phyloP scores from a whole-genome alignment of 2,888 invertebrate genomes.

The Chrysolina oricalcia region DNA sequence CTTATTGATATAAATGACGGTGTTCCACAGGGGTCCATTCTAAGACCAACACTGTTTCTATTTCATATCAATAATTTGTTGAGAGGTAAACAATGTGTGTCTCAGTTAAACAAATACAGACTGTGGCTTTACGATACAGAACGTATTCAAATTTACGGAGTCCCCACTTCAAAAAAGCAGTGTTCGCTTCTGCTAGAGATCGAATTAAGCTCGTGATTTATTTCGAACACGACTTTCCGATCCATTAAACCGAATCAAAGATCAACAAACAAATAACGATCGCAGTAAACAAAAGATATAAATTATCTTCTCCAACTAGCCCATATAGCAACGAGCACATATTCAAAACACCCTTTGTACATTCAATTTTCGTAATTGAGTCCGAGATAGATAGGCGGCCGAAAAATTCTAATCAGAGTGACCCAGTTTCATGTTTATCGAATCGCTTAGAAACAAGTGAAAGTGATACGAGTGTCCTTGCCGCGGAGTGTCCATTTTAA shows the following conservation, averaged over 20 bases:
- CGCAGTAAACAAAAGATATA: not conserved
- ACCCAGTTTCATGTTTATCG: conserved; percentile 25
- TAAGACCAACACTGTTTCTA: no score
- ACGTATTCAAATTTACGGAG: no score
- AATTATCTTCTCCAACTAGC: not conserved
- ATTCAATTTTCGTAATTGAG: not conserved
- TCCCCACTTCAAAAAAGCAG: no score
- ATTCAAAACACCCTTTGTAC: not conserved
- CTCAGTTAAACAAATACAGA: no score
- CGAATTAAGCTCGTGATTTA: no score
- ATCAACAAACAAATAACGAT: not conserved
- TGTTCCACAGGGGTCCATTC: no score
- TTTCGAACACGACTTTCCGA: no score
- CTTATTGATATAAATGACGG: no score
- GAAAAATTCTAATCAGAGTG: conserved; percentile 17
- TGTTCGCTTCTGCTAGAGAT: no score
- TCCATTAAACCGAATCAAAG: not conserved
- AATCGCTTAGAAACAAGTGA: conserved; percentile 30
- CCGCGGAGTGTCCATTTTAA: not conserved
- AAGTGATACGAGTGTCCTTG: conserved; percentile 39
- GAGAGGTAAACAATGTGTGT: no score
- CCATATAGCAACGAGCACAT: not conserved
- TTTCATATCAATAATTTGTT: no score
- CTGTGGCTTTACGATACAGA: no score
- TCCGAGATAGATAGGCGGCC: not conserved